Percentiles rank a stretch among this genome's conserved stretches.
Evolutionary conservation across 2,797 vertebrate species (phyloP).

Genomic region (Phrynocephalus vlangalii): DNA sequence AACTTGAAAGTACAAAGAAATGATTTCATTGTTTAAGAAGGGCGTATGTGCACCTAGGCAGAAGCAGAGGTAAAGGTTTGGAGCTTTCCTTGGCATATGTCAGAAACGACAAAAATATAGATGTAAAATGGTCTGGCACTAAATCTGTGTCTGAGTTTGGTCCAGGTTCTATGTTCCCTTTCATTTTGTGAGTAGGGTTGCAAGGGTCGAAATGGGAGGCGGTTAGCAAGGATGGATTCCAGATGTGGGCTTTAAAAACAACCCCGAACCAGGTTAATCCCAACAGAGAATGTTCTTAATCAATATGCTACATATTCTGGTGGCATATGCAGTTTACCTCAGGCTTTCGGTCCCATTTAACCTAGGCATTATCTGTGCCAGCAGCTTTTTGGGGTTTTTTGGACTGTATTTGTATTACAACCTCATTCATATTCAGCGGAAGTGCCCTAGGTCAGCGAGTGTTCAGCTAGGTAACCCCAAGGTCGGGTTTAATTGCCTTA

Average conservation of each 20-base stretch:
- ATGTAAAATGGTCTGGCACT: constrained; percentile 63
- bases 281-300: constrained; percentile 68
- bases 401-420: constrained; percentile 76
- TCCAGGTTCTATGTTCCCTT: constrained; percentile 35
- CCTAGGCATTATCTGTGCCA: constrained; percentile 90
- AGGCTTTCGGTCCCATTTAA: constrained; percentile 77
- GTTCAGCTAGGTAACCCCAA: constrained; percentile 87
- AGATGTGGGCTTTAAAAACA: constrained; percentile 73
- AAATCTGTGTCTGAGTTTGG: constrained; percentile 62
- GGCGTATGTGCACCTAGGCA: neutral
- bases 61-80: neutral
- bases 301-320: constrained; percentile 70
- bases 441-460: constrained; percentile 89
- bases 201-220: constrained; percentile 36
- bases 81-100: constrained; percentile 62
- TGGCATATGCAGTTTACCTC: constrained; percentile 30
- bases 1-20: constrained; percentile 50
- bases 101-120: constrained; percentile 70
- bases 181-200: constrained; percentile 46
- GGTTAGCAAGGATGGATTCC: constrained; percentile 75
- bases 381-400: constrained; percentile 63
- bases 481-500: constrained; percentile 89
- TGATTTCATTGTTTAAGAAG: neutral
- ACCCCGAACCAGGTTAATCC: constrained; percentile 59
- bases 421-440: constrained; percentile 89